Evolutionary conservation across 2,888 invertebrate species (phyloP), one percentile per base, ranked within the genome.

Genomic region (Willowsia nigromaculata): DNA sequence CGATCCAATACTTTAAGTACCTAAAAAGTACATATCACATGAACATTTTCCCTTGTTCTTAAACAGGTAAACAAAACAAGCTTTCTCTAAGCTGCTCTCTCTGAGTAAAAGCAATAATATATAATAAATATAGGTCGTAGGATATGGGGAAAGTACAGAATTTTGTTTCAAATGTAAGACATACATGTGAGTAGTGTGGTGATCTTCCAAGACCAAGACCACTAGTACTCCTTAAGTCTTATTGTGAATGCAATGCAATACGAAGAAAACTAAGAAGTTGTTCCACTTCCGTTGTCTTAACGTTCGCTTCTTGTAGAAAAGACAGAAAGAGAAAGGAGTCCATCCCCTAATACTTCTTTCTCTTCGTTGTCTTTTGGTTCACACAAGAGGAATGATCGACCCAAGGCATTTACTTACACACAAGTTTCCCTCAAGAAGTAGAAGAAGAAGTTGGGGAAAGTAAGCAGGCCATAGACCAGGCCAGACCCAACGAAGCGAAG

Each of bases 301-400:
- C n/a, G n/a, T 37, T 33, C 76, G 6, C 18, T 53, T 53, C 6
- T 71, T 53, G 27, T 6, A 76, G 40, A 27, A 47, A 22, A 71
- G 37, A 40, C 9, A 71, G 22, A 22, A 18, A 53, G 53, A 53
- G 18, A 53, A 27, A 27, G 40, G 25, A 82, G 82, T 62, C 43
- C 62, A 82, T 82, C 82, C 62, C 62, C 65, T 62, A 27, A 62
- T 82, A 43, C 62, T 82, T 82, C 62, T 40, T 59, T 47, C 27
- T 76, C 22, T 27, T 33, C 40, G 82, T 82, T 82, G 80, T 56
- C 80, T 82, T n/a, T 62, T 43, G n/a, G 25, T 82, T 82, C 82
- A 62, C 82, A 82, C 47, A 76, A 25, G 62, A 82, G 82, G 43
- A 80, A 80, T 56, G 80, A 82, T 82, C 82, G 62, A 82, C 82